A percentile compares a stretch with the other conserved stretches of the same genome.
These are phyloP conservation scores for Plemyria rubiginata DNA, from an alignment of 2,888 invertebrate genomes.

Conservation along the genomic window DNA sequence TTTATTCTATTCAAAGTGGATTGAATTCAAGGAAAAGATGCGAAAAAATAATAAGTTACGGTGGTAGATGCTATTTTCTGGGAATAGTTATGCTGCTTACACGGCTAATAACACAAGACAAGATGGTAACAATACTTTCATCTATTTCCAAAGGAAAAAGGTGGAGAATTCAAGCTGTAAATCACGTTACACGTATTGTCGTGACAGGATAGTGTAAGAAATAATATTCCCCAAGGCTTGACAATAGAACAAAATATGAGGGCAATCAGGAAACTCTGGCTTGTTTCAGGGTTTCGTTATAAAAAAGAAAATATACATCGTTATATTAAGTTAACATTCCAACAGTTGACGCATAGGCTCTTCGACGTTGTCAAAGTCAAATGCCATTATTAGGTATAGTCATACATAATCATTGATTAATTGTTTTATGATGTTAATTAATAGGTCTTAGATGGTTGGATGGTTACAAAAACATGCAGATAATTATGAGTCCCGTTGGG, in stretches of 20 bases:
- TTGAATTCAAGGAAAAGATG: neutral
- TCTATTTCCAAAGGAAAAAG: conserved; percentile 27
- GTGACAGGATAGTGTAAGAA: conserved; percentile 38
- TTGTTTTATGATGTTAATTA: too few species aligned
- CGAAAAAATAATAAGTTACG: neutral
- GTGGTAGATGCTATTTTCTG: neutral
- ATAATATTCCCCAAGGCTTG: conserved; percentile 45
- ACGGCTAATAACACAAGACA: conserved; percentile 1
- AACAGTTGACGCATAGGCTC: too few species aligned
- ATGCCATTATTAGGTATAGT: too few species aligned
- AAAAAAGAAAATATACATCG: too few species aligned
- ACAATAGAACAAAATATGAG: conserved; percentile 48
- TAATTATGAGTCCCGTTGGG: too few species aligned
- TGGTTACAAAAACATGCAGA: too few species aligned
- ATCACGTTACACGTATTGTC: conserved; percentile 46
- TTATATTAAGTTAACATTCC: too few species aligned
- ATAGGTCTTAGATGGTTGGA: too few species aligned
- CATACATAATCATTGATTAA: too few species aligned
- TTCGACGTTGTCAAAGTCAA: too few species aligned
- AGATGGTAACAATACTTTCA: neutral
- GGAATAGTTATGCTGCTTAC: neutral
- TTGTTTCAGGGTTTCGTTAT: conserved; percentile 17
- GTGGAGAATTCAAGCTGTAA: conserved; percentile 44
- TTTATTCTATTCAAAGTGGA: too few species aligned
- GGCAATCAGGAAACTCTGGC: conserved; percentile 47